Conservation (phyloP, 1,140 invertebrate genomes). For the Mercenaria mercenaria region DNA sequence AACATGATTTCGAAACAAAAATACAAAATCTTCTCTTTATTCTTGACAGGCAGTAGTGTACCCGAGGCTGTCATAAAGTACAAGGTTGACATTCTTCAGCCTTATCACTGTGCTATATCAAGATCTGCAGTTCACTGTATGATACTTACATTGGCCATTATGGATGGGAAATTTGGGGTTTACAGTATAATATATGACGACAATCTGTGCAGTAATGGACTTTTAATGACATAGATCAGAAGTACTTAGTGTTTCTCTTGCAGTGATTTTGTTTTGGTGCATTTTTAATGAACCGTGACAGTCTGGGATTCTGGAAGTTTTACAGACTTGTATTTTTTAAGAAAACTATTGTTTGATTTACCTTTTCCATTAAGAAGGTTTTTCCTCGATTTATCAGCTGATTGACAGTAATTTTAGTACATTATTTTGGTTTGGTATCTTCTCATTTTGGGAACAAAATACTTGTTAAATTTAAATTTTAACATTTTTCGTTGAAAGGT, state of each 20-base stretch:
- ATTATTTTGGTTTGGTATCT: no score
- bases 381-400: no score
- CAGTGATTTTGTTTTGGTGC: neutral
- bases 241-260: no score
- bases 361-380: no score
- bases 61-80: constrained; percentile 5
- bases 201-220: neutral
- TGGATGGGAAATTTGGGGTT: neutral
- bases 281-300: neutral
- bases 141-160: neutral
- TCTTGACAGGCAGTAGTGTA: neutral
- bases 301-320: no score
- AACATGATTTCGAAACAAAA: constrained; percentile 10
- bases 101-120: neutral
- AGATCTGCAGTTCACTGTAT: neutral
- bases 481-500: no score
- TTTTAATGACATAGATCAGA: constrained; percentile 6
- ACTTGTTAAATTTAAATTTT: no score
- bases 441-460: no score
- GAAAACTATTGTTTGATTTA: no score
- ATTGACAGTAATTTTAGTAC: no score
- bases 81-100: neutral
- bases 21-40: constrained; percentile 34
- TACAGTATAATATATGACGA: no score
- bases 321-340: no score